Conservation (phyloP, 64 coral and sea anemone species). For the Actinia equina region DNA sequence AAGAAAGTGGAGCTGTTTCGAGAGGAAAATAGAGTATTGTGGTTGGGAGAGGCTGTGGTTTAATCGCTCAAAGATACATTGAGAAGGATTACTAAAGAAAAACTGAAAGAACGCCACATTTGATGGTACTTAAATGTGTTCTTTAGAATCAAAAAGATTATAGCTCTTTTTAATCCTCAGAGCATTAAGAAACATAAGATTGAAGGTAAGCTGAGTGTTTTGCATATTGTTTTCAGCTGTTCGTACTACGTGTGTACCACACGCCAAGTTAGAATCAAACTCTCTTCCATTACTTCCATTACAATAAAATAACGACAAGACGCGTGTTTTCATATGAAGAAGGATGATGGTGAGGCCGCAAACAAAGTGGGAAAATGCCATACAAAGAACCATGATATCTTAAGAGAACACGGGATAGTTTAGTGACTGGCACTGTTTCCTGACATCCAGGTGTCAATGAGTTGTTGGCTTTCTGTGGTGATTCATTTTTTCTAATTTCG, state of each 20-base stretch:
- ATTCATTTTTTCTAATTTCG: no score
- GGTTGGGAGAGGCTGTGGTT: not conserved
- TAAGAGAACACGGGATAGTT: no score
- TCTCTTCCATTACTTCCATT: no score
- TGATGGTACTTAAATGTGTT: not conserved
- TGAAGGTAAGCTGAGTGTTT: not conserved
- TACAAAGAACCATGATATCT: no score
- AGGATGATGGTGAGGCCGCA: no score
- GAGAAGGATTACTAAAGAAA: not conserved
- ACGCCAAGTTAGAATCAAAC: not conserved
- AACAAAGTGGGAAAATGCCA: no score
- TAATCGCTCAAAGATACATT: not conserved
- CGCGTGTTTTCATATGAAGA: no score
- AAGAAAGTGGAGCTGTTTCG: not conserved
- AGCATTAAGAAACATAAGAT: not conserved
- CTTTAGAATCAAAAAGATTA: conserved; percentile 2
- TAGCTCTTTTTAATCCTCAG: not conserved
- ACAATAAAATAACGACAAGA: no score
- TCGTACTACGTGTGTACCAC: not conserved
- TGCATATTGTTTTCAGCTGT: not conserved
- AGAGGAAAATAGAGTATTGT: not conserved
- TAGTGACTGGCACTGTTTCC: no score
- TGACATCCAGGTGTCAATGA: no score
- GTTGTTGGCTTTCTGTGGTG: no score
- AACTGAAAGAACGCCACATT: not conserved